Evolutionary conservation across 2,888 invertebrate genomes (phyloP), one percentile per base, ranked within the genome.

Genomic region (Gisinianus flammeolus): DNA sequence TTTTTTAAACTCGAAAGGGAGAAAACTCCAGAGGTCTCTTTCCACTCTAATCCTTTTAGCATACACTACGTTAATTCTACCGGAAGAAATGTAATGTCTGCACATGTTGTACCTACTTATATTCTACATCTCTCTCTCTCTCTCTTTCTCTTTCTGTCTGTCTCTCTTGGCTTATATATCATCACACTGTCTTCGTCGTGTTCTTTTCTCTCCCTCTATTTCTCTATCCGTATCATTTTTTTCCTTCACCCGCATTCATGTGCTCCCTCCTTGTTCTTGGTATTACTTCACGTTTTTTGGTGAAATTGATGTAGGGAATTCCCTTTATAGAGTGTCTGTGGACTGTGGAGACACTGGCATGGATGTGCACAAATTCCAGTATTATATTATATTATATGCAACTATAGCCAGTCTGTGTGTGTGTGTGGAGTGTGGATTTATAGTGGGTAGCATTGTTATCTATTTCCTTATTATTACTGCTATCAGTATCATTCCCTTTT

Each of bases 1-100:
- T 71, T 56, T 56, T 71, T 58, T 71, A 19, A 56, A 71, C n/a
- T 71, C 54, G 44, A 24, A 19, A 69, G 44, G 44, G 44, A 44
- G 44, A 44, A 44, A 44, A n/a, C n/a, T 35, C 44, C 44, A 67
- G 33, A 69, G 69, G 69, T 69, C 69, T 69, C 35, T 58, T 58
- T n/a, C n/a, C 24, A 26, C 19, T 62, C 30, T 76, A 76, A 76
- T 76, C 76, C 76, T 76, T 76, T 76, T 76, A 76, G 76, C 74
- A 74, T 66, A 74, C 74, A 74, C 66, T 66, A 33, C 44, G 30
- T 22, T 33, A 56, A 76, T 54, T 76, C 69, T 75, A 76, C 76
- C 69, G 76, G 76, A 76, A 76, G 69, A 68, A 67, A 68, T 68
- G 69, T 76, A 67, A 68, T 68, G 69, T 76, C 33, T 69, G 69